These are phyloP conservation scores for Acanthopleura granulata DNA, from an alignment of 2,888 invertebrate genomes.

Conservation along the genomic window DNA sequence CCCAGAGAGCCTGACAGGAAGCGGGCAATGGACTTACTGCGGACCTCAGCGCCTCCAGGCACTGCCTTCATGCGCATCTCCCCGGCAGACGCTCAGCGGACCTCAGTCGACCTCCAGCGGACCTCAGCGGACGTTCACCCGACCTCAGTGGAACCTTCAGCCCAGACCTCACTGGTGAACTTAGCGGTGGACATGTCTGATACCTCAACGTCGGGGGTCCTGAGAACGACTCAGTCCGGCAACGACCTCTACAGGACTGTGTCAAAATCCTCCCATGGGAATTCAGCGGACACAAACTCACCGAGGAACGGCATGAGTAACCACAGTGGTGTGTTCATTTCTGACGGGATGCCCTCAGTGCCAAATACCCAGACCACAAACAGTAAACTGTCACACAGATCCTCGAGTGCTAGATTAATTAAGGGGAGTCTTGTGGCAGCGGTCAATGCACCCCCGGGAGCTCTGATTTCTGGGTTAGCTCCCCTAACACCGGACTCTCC, in stretches of 20 bases:
- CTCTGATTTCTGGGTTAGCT: background rate
- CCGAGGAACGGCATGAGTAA: too few relatives aligned
- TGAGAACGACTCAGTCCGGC: too few relatives aligned
- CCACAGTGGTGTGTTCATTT: too few relatives aligned
- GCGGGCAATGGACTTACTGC: background rate
- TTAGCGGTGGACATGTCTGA: too few relatives aligned
- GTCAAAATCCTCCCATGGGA: too few relatives aligned
- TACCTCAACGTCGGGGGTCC: too few relatives aligned
- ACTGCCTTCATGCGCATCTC: background rate
- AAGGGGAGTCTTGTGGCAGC: background rate
- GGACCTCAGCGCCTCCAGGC: background rate
- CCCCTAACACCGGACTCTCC: constrained; percentile 1
- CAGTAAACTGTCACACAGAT: background rate
- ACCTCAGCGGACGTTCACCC: background rate
- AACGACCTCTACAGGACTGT: too few relatives aligned
- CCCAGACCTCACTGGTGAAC: too few relatives aligned
- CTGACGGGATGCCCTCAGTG: too few relatives aligned
- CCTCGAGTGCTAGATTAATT: background rate
- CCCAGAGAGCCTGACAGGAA: background rate
- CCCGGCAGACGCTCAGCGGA: background rate
- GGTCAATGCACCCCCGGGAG: background rate
- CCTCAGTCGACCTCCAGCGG: background rate
- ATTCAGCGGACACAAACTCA: too few relatives aligned
- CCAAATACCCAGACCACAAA: background rate
- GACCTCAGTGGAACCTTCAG: too few relatives aligned